Base-by-base conservation (phyloP, 2,113 vertebrate species). In the Misgurnus mizolepis region DNA sequence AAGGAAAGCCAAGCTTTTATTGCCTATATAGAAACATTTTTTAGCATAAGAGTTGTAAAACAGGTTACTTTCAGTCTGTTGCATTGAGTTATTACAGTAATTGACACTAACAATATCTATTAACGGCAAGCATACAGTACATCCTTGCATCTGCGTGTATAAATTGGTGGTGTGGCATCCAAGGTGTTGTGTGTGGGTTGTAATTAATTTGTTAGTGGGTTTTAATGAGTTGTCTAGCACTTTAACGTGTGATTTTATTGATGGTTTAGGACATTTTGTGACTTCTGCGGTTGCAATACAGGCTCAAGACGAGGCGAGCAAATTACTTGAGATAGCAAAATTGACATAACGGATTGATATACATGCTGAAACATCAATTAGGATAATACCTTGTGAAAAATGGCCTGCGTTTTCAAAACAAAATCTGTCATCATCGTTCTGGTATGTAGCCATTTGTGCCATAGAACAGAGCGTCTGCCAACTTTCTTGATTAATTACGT, bases 311-410 rank as follows among this genome's bases (percentile, higher is more conserved):
- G 17, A 15, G n/a, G 43, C 43, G 41, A 73, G 71, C 10, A 56
- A 73, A 60, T 73, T 45, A 73, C 70, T 60, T 60, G n/a, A 60
- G 53, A 60, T 60, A 40, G 58, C 70, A 10, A 49, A 64, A 27
- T 14, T 53, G 69, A 56, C 15, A n/a, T 72, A 72, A 55, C 7
- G 39, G 56, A 62, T 60, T 64, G 56, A 75, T 34, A 49, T 18
- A 64, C 12, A 34, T 47, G 71, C 56, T 61, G 40, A 74, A 74
- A 74, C 41, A 76, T 76, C 14, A 64, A 49, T 64, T 76, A 14
- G 27, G 12, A 49, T 75, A 10, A 75, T 75, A 17, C 15, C 8
- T 1, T 5, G 8, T 62, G 73, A 64, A 49, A 64, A 76, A 64
- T 76, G 58, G 6, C 56, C 18, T 47, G 40, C n/a, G 0, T 45